A percentile compares a stretch with the other conserved stretches of the same genome.
phyloP scores from a whole-genome alignment of 2,797 vertebrate species.

The Epinephelus awoara region DNA sequence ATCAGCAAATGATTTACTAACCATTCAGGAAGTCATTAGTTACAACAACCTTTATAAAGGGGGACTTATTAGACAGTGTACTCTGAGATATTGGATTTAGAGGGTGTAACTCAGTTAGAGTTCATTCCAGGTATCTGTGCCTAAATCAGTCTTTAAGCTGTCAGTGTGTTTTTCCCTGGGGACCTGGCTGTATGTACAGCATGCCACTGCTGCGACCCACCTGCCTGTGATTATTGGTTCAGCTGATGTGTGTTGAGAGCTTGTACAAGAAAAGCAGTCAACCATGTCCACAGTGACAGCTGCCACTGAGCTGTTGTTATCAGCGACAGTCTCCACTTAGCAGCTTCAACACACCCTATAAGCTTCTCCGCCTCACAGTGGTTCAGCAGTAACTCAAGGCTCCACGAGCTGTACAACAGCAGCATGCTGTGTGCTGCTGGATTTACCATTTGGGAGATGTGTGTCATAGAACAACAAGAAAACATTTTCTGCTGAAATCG shows the following conservation, averaged over 20 bases:
- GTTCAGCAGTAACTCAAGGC: not conserved
- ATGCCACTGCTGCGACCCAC: slow-evolving; percentile 6
- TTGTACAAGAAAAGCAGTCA: slow-evolving; percentile 4
- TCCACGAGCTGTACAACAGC: not conserved
- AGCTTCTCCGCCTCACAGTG: slow-evolving; percentile 1
- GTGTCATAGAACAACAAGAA: too few species aligned
- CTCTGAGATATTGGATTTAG: not conserved
- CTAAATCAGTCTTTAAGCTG: not conserved
- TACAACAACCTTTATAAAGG: not conserved
- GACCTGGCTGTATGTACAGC: slow-evolving; percentile 1
- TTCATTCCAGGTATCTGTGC: not conserved
- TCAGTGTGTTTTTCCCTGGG: not conserved
- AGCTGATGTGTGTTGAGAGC: slow-evolving; percentile 23
- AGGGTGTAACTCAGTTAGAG: not conserved
- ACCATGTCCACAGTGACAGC: slow-evolving; percentile 20
- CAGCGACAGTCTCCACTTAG: slow-evolving; percentile 24
- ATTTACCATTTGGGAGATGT: not conserved
- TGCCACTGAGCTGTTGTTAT: slow-evolving; percentile 21
- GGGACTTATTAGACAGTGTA: not conserved
- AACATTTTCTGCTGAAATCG: not conserved
- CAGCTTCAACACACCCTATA: slow-evolving; percentile 13
- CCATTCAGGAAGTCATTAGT: not conserved
- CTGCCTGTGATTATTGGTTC: slow-evolving; percentile 34
- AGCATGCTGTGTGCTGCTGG: not conserved
- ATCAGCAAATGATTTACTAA: not conserved